Evolutionary conservation across 92 coral and sea anemone genomes (phyloP), one percentile per base, ranked within the genome.

Genomic region (Galaxea fascicularis): DNA sequence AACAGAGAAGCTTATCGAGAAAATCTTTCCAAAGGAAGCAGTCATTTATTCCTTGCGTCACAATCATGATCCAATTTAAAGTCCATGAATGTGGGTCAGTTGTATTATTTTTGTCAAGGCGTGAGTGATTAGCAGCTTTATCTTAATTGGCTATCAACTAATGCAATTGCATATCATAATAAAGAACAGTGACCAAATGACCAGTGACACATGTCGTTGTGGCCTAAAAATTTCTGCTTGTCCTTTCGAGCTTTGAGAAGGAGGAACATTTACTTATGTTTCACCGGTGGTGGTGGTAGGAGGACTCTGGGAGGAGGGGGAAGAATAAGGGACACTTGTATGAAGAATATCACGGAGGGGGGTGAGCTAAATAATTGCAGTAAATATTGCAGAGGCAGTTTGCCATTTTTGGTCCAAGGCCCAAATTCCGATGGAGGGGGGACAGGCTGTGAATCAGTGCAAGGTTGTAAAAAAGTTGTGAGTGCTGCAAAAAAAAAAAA

Each of bases 81-180:
- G 70, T 65, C 29, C 52, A 53, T 18, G 25, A 17, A 27, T 52
- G 26, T 79, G 52, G 25, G 74, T 65, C 83, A 49, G 73, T 52
- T 66, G 65, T 22, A 66, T 65, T 79, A 30, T 35, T 56, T 13
- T 29, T 58, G 81, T 76, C 80, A 31, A 58, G 49, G 57, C 24
- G 53, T 13, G 28, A 79, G 53, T 66, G 49, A 62, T 65, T 71
- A 86, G 77, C 84, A 63, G 74, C 56, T 63, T 76, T 89, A 75
- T 82, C 88, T 62, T 86, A 86, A 83, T 89, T 85, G 91, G 83
- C 78, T 91, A 92, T 89, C 93, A 89, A 86, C 84, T 87, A 77
- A 86, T 75, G 79, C 89, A 89, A 89, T 91, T 89, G 89, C 65
- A 80, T 24, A 9, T 30, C 22, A 5, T 29, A 46, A 16, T 67